These are phyloP conservation scores for Pyrgus malvae DNA, from an alignment of 2,888 invertebrate species.

Conservation along the genomic window DNA sequence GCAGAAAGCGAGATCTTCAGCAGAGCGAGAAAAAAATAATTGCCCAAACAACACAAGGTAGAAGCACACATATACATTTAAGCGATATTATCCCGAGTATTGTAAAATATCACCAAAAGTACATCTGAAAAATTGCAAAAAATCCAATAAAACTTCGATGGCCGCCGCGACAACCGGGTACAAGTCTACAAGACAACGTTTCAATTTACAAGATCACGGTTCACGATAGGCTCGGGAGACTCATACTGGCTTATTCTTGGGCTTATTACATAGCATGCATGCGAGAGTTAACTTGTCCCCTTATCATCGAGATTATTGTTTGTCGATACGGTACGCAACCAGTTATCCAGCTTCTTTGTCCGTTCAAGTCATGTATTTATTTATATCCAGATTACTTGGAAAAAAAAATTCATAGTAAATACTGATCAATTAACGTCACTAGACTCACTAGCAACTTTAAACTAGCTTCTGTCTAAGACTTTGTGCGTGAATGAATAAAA, in stretches of 20 bases:
- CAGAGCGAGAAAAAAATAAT: no score
- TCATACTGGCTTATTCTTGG: conserved; percentile 60
- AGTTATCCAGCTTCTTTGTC: conserved; percentile 39
- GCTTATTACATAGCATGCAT: conserved; percentile 67
- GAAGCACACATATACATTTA: not conserved
- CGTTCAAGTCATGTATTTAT: conserved; percentile 18
- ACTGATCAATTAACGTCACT: conserved; percentile 6
- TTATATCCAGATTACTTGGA: conserved; percentile 18
- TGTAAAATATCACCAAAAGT: conserved; percentile 36
- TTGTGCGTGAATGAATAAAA: no score
- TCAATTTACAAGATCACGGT: conserved; percentile 75
- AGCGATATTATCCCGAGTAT: not conserved
- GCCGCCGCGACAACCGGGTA: conserved; percentile 43
- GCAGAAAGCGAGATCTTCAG: no score
- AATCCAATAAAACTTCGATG: conserved; percentile 38
- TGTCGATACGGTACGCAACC: conserved; percentile 60
- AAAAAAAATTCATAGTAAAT: no score
- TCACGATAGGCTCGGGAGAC: conserved; percentile 66
- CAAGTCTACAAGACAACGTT: conserved; percentile 66
- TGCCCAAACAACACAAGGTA: no score
- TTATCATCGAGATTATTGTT: conserved; percentile 73
- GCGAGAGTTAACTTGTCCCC: conserved; percentile 76
- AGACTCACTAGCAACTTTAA: not conserved
- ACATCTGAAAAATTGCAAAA: conserved; percentile 29
- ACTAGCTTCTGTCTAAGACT: no score